Evolutionary conservation across 2,113 vertebrate species (phyloP).

Genomic region (Dermatemys mawii): DNA sequence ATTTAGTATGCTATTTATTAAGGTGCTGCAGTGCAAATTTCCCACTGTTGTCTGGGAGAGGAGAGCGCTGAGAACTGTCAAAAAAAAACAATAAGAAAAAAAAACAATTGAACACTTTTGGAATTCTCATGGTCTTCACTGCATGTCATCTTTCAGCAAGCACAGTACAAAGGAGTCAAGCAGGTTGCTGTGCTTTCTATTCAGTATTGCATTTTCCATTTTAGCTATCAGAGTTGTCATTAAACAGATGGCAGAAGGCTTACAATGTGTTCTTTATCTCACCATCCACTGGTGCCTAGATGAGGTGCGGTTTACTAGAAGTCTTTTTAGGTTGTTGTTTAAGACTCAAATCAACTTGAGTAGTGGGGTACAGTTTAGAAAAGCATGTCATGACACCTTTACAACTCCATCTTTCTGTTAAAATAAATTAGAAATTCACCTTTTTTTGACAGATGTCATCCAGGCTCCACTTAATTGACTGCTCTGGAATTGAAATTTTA

Average conservation of each 20-base stretch:
- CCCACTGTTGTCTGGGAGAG: neutral
- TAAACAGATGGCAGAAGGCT: neutral
- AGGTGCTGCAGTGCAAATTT: neutral
- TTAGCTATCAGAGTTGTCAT: neutral
- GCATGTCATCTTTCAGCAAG: neutral
- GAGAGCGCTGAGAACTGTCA: neutral
- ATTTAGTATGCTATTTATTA: neutral
- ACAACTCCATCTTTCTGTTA: constrained; percentile 15
- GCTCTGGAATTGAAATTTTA: constrained; percentile 25
- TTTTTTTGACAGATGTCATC: constrained; percentile 35
- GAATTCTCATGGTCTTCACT: neutral
- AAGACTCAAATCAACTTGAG: neutral
- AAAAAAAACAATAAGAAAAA: neutral
- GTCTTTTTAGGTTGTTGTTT: neutral
- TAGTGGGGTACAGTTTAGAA: neutral
- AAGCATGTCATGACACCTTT: neutral
- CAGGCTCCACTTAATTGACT: neutral
- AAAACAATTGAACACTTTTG: neutral
- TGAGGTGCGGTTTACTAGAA: neutral
- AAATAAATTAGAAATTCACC: constrained; percentile 30
- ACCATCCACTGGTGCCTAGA: neutral
- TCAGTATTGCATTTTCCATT: neutral
- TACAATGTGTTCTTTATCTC: neutral
- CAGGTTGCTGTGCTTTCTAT: neutral
- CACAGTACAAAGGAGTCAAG: neutral